Evolutionary conservation across 2,113 vertebrate genomes (phyloP).

Genomic region (Piaya cayana): DNA sequence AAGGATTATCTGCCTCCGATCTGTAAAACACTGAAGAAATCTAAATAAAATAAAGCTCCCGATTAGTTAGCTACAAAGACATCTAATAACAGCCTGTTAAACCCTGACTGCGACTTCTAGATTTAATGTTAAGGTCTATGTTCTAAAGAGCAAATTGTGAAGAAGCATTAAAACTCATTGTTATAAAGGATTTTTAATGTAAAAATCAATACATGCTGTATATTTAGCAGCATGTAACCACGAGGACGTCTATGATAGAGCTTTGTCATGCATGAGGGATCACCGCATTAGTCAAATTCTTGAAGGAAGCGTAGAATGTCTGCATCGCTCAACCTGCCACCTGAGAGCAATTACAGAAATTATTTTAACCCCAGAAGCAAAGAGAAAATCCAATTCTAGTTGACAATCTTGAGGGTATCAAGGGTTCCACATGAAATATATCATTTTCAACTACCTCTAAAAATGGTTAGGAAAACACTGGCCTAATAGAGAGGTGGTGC

Average conservation of each 20-base stretch:
- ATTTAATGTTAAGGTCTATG: slow-evolving; percentile 14
- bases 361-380: slow-evolving; percentile 39
- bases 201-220: slow-evolving; percentile 48
- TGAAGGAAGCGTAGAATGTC: slow-evolving; percentile 16
- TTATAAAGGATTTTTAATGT: slow-evolving; percentile 49
- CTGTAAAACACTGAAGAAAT: slow-evolving; percentile 3
- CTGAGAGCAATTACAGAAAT: slow-evolving; percentile 56
- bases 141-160: slow-evolving; percentile 17
- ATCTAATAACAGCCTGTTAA: slow-evolving; percentile 36
- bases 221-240: slow-evolving; percentile 51
- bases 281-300: slow-evolving; percentile 38
- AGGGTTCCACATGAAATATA: background rate
- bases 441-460: background rate
- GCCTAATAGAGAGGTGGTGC: background rate
- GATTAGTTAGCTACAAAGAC: slow-evolving; percentile 45
- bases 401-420: background rate
- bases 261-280: slow-evolving; percentile 50
- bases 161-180: slow-evolving; percentile 30
- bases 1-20: slow-evolving; percentile 45
- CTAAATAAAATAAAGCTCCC: slow-evolving; percentile 54
- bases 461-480: background rate
- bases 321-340: slow-evolving; percentile 36
- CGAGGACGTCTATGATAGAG: background rate
- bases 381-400: background rate
- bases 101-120: slow-evolving; percentile 13